A percentile compares a stretch with the other conserved stretches of the same genome.
phyloP scores from a whole-genome alignment of 2,113 vertebrate genomes.

The Hirundichthys speculiger region DNA sequence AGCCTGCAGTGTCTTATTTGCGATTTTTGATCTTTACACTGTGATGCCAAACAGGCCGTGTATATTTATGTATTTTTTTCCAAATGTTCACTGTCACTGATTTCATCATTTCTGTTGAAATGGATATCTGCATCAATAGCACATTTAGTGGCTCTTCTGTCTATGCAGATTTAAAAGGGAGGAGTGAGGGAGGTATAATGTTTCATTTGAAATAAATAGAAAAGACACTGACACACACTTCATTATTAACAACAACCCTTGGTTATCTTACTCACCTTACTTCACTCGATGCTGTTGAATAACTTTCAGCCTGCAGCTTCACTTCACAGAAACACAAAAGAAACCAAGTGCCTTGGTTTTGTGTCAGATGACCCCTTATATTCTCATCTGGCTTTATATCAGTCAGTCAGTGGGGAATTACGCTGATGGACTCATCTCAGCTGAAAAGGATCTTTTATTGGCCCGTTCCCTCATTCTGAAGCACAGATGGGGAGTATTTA shows the following conservation, averaged over 20 bases:
- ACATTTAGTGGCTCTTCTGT: background rate
- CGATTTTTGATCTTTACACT: background rate
- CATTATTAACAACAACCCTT: no score
- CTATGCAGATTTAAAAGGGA: background rate
- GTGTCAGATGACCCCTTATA: slow-evolving; percentile 36
- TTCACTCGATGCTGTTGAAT: no score
- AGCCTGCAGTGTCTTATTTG: background rate
- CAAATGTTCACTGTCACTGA: background rate
- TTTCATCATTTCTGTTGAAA: background rate
- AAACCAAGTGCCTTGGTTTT: slow-evolving; percentile 25
- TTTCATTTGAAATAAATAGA: slow-evolving; percentile 21
- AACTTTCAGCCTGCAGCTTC: no score
- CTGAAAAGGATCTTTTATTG: slow-evolving; percentile 36
- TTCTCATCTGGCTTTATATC: slow-evolving; percentile 55
- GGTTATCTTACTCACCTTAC: no score
- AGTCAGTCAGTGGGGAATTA: slow-evolving; percentile 53
- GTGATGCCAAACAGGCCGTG: background rate
- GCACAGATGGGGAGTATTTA: slow-evolving; percentile 48
- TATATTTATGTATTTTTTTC: background rate
- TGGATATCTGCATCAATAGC: slow-evolving; percentile 5
- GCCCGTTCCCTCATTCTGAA: slow-evolving; percentile 32
- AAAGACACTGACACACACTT: background rate
- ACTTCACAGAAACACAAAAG: background rate
- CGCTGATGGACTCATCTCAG: slow-evolving; percentile 56
- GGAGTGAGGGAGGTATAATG: background rate